Base-by-base conservation (phyloP, 2,888 invertebrate genomes). In the Anoncus sp. region DNA sequence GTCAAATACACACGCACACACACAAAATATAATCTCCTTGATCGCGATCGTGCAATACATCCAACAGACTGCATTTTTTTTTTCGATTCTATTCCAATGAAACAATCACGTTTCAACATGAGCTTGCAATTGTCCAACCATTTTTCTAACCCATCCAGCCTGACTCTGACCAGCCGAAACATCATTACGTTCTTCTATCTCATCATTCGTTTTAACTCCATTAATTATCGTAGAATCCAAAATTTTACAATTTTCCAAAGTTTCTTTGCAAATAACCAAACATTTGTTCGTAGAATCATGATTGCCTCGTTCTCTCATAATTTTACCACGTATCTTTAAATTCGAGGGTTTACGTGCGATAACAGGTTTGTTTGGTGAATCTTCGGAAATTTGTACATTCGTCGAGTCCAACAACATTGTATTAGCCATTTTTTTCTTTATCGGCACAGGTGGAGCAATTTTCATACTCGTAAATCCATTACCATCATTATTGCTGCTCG, bases 141-240 rank as follows among this genome's bases (percentile, higher is more conserved):
- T 90, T 81, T 88, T 90, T 22, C 87, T 85, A 0, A 91, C 91
- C 91, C 91, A 91, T 5, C 91, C 91, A 0, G 88, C 88, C 65
- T 90, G 90, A 81, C 90, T 91, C 65, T 91, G 90, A 0, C 90
- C 91, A 1, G 88, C 88, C 2, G 91, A 91, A 35, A 91, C 85
- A 53, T 91, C 91, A 12, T 88, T 88, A 7, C 80, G 85, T 1
- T 88, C 87, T 5, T 85, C 84, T 0, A 22, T 57, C 31, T n/a
- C n/a, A n/a, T n/a, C n/a, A n/a, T n/a, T n/a, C n/a, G n/a, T n/a
- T n/a, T n/a, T n/a, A n/a, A n/a, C n/a, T n/a, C n/a, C n/a, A n/a
- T n/a, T n/a, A n/a, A n/a, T n/a, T n/a, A n/a, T n/a, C n/a, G n/a
- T n/a, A n/a, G n/a, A n/a, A n/a, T n/a, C n/a, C n/a, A n/a, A n/a